Base-by-base conservation (phyloP, 2,797 vertebrate genomes). In the Carduelis carduelis region DNA sequence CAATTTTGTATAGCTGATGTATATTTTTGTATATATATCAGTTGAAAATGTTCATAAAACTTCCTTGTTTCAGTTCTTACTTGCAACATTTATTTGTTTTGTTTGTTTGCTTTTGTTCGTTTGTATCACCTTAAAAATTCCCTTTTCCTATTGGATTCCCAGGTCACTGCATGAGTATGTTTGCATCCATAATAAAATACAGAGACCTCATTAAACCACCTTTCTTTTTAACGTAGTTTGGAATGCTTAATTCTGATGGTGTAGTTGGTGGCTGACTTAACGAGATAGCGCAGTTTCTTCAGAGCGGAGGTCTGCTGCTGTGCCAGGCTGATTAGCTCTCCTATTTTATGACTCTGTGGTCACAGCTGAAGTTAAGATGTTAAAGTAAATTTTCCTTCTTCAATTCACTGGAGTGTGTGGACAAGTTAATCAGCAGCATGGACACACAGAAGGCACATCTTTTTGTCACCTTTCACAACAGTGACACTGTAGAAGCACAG, bases 1-100 rank as follows among this genome's bases (percentile, higher is more conserved):
- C 32, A 64, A 18, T 55, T 53, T 71, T 1, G 0, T 57, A 8
- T 16, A 18, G 26, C 28, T 2, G 1, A 20, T n/a, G 19, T 50
- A 10, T 83, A 15, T 46, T 78, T 74, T 70, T 75, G 20, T 75
- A 53, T 49, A 75, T 56, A 50, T 32, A 41, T 20, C 26, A 4
- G 43, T 44, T 65, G 35, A 69, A 78, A 83, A 64, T 28, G 12
- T 71, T 55, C 7, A n/a, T 8, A 2, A 64, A 37, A 20, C 10
- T 64, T 64, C 20, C 9, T 37, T 47, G 11, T 47, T 82, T 43
- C 41, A 41, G 4, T 66, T 90, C 35, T 55, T 66, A 39, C 3
- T 70, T 60, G 34, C 0, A 1, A 32, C 3, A 5, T 47, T 74
- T 63, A 35, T 61, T 83, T 76, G 8, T 12, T 21, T 23, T 44